Base-by-base conservation (phyloP, 2,888 invertebrate genomes). In the Chorisops tibialis region DNA sequence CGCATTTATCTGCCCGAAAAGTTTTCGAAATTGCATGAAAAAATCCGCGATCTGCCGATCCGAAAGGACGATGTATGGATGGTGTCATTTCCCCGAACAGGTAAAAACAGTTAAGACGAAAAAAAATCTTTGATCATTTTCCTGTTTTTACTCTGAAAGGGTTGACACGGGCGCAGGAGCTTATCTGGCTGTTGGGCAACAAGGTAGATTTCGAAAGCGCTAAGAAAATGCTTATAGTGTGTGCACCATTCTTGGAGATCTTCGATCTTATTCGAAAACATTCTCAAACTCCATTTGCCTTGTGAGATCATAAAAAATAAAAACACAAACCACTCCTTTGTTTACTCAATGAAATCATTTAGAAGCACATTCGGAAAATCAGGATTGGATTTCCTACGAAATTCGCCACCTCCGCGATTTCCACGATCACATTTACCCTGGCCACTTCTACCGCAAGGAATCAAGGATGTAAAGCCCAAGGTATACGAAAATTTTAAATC, bases 81-180 rank as follows among this genome's bases (percentile, higher is more conserved):
- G 75, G 85, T 91, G 47, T 93, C 93, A 9, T 93, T 89, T 80
- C 94, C 95, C 0, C 85, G 94, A 71, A 92, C 93, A 69, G 94
- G 94, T 91, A 73, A 78, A 79, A 16, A 73, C 48, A 49, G 14
- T 2, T 5, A 22, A 30, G 7, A 30, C 18, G 1, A 9, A 7
- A 19, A 6, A 21, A 18, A 16, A 9, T 7, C 49, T 59, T 12
- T 16, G 16, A 11, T 14, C 3, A 43, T 16, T 45, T 24, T 9
- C 16, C 41, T n/a, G n/a, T n/a, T n/a, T n/a, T n/a, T n/a, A n/a
- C n/a, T n/a, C n/a, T n/a, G n/a, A 16, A 2, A 90, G 90, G 91
- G 12, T 94, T 94, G 19, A 95, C 95, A 1, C 96, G 95, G 95
- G 86, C 89, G 1, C 93, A 94, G 73, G 95, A 96, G 80, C 93